Conservation (phyloP, 2,888 invertebrate species). For the Acanthosepion esculentum region DNA sequence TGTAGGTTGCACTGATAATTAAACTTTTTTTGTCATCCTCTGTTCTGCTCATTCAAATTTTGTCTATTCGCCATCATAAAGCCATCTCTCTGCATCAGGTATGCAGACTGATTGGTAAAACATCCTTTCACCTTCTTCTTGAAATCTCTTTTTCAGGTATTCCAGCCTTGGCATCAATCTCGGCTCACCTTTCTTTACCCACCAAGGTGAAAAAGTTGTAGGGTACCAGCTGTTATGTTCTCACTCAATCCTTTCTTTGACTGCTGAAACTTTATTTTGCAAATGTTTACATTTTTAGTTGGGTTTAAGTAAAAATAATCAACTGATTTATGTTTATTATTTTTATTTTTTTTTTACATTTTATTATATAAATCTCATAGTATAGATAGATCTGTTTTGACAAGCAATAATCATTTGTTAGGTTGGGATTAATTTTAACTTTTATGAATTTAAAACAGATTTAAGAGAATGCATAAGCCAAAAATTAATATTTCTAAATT, state of each 20-base stretch:
- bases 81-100: background rate
- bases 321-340: too few species aligned
- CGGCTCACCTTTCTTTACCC: constrained; percentile 1
- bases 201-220: constrained; percentile 4
- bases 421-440: background rate
- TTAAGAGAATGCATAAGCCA: background rate
- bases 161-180: constrained; percentile 42
- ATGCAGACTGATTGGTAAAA: background rate
- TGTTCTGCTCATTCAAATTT: background rate
- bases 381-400: background rate
- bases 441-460: background rate
- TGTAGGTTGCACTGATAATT: too few species aligned
- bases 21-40: background rate
- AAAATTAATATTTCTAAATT: background rate
- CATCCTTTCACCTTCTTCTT: constrained; percentile 44
- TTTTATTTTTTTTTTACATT: background rate
- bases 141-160: constrained; percentile 45
- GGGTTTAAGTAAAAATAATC: background rate
- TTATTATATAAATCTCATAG: background rate
- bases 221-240: background rate
- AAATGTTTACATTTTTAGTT: background rate
- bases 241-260: background rate
- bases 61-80: background rate
- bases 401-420: background rate
- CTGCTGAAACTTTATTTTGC: background rate